Evolutionary conservation across 2,888 invertebrate species (phyloP), one percentile per base, ranked within the genome.

Genomic region (Metopia argyrocephala): DNA sequence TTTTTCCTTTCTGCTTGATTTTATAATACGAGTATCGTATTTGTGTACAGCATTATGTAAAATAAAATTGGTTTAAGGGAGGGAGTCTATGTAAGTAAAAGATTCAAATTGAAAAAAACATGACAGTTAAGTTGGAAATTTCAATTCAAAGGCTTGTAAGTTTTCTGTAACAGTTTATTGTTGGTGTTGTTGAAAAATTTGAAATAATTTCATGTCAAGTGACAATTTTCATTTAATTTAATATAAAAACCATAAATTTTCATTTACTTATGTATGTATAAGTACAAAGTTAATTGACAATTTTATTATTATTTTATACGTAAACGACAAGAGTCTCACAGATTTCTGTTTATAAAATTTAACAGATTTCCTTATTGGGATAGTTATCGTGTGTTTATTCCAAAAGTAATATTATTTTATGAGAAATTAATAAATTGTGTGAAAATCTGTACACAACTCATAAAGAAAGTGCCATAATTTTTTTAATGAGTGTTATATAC

Each of bases 191-290:
- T 38, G 38, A 38, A 38, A 38, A 38, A 38, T 38, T 38, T 50
- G 18, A 50, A 52, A 69, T n/a, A 65, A 18, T 50, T 2, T 6
- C 9, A 56, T 69, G 68, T 62, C 66, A 69, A 46, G 20, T 68
- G 25, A 74, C 57, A 65, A 74, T 48, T 74, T 74, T 69, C 38
- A 52, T 65, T 78, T 70, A 65, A 71, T 78, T 78, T 48, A 71
- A 66, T 78, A 71, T 46, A 78, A 78, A 61, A 66, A 52, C 59
- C 79, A 79, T 79, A 79, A 79, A 79, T 79, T 70, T 70, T 70
- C 28, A 75, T 79, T 79, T 27, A 66, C 21, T 20, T 52, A n/a
- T n/a, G n/a, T n/a, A n/a, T n/a, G n/a, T n/a, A n/a, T n/a, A n/a
- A n/a, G n/a, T n/a, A n/a, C n/a, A n/a, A n/a, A n/a, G n/a, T 31